A percentile compares a stretch with the other conserved stretches of the same genome.
Evolutionary conservation across 2,113 vertebrate species (phyloP).

Genomic region (Pygoscelis antarcticus): DNA sequence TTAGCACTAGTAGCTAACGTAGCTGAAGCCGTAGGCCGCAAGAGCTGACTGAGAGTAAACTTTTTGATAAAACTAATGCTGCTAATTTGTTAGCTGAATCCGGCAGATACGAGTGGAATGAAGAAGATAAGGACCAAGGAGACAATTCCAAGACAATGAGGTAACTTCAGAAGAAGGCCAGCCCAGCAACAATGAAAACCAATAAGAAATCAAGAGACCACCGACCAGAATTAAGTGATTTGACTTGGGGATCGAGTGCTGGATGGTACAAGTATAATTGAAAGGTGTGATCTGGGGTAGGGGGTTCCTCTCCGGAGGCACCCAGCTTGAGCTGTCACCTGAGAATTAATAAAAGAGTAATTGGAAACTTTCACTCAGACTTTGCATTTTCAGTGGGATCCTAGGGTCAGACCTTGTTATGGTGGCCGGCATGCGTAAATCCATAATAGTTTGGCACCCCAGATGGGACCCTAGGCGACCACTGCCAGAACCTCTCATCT

Average conservation of each 20-base stretch:
- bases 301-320: not conserved
- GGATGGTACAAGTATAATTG: not conserved
- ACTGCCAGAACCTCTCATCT: too few species aligned
- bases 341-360: not conserved
- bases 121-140: not conserved
- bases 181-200: not conserved
- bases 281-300: not conserved
- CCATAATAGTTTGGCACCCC: not conserved
- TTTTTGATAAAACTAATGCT: not conserved
- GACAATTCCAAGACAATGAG: not conserved
- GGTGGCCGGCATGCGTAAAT: not conserved
- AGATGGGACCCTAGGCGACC: too few species aligned
- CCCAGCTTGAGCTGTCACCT: not conserved
- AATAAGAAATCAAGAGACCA: not conserved
- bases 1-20: not conserved
- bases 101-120: not conserved
- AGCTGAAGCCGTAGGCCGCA: not conserved
- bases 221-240: not conserved
- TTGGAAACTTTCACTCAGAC: not conserved
- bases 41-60: not conserved
- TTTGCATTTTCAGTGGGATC: not conserved
- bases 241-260: not conserved
- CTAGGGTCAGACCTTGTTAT: not conserved
- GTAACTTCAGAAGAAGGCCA: not conserved
- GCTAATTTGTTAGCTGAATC: not conserved